Base-by-base conservation (phyloP, 1,140 invertebrate species). In the Megalonaias nervosa region DNA sequence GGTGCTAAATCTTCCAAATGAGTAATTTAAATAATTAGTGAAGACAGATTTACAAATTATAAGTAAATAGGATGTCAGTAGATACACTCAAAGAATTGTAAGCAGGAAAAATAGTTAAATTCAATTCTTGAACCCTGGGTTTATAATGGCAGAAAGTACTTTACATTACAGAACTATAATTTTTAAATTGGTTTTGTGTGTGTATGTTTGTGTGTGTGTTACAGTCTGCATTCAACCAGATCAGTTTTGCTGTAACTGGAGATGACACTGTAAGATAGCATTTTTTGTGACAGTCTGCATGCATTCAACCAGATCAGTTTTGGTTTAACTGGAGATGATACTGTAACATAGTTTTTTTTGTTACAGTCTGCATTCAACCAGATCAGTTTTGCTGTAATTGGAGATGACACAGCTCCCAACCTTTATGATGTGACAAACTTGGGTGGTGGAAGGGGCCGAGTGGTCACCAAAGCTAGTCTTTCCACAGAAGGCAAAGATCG, bases 341-440 rank as follows among this genome's bases (percentile, higher is more conserved):
- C 23, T 66, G 23, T n/a, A 21, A n/a, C 17, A 58, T 70, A n/a
- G 15, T 66, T 66, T 73, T 5, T 48, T 48, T 69, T 19, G 26
- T 77, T 75, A 64, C 78, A 85, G 84, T 21, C 75, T 55, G 74
- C 82, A 70, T 85, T 85, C 69, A 86, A 86, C 71, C 79, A 80
- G 73, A 74, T 84, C 23, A 70, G 55, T 9, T 86, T 82, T 71
- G 5, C 12, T 14, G 67, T 84, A 19, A 79, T 83, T 77, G 85
- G 85, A 15, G 75, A 77, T 77, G 75, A 72, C 55, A 71, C 61
- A 6, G 84, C 83, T 16, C 72, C 73, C 16, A 71, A 62, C 23
- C 83, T 64, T 59, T 98, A 98, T 88, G 93, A 95, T 3, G 95
- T 98, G 59, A 95, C 97, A 88, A 94, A 95, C 0, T 96, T 94